These are phyloP conservation scores for Naso thynnoides DNA, from an alignment of 2,797 vertebrate genomes.

Conservation along the genomic window DNA sequence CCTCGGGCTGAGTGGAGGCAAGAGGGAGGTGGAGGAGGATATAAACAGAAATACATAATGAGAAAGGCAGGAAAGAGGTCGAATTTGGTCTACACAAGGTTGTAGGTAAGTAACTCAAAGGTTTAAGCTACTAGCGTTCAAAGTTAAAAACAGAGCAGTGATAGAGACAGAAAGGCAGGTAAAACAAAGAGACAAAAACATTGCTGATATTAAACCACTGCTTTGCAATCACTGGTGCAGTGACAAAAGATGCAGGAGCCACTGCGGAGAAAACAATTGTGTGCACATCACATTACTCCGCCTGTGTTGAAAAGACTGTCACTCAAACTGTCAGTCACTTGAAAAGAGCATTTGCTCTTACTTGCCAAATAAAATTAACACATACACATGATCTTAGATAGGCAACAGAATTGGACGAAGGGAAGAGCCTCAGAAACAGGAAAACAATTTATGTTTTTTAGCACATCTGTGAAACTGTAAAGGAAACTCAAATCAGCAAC, in stretches of 20 bases:
- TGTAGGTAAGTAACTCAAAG: neutral
- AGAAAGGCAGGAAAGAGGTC: neutral
- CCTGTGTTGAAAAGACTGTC: constrained; percentile 47
- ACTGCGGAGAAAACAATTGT: constrained; percentile 34
- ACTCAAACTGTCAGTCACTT: constrained; percentile 60
- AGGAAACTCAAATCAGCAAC: constrained; percentile 21
- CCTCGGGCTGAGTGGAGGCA: constrained; percentile 86
- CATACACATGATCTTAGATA: constrained; percentile 19
- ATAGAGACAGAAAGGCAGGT: constrained; percentile 12
- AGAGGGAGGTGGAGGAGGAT: constrained; percentile 22
- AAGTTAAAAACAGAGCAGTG: constrained; percentile 25
- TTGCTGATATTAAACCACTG: constrained; percentile 33
- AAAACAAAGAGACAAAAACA: constrained; percentile 33
- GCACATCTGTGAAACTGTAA: constrained; percentile 23
- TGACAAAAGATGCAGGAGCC: constrained; percentile 34
- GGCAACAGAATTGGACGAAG: constrained; percentile 6
- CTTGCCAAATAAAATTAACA: constrained; percentile 52
- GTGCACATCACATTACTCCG: constrained; percentile 19
- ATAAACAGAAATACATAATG: neutral
- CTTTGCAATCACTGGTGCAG: constrained; percentile 31
- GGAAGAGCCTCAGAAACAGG: neutral
- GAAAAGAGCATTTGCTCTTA: constrained; percentile 31
- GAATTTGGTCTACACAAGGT: neutral
- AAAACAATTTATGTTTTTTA: constrained; percentile 14
- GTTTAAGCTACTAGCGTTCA: neutral